Evolutionary conservation across 1,140 invertebrate genomes (phyloP), one percentile per base, ranked within the genome.

Genomic region (Branchinecta lindahli): DNA sequence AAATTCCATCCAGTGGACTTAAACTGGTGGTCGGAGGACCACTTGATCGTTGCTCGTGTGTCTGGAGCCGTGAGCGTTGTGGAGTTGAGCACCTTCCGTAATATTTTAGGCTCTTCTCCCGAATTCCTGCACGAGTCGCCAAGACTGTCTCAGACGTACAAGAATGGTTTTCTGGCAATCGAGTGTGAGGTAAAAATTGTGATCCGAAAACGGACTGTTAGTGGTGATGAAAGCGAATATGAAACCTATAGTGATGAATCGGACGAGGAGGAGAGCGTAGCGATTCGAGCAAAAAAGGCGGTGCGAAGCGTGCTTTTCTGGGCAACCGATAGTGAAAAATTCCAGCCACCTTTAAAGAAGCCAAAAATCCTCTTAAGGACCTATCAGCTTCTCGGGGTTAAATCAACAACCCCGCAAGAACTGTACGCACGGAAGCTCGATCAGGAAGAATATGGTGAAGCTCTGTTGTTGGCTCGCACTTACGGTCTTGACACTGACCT

Each of bases 321-420:
- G 70, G 82, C 90, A 70, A 89, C 87, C 3, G 88, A 89, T 75
- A 87, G 85, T 74, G 87, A 90, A 77, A 83, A 83, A 73, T 91
- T 90, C 80, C 85, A 88, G 75, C 88, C 88, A 15, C 86, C 85
- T 70, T 83, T 84, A 73, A 87, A 85, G 74, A 84, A 84, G 75
- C 82, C 85, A n/a, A 87, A 84, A 77, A 77, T 88, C 20, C 78
- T 89, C 8, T 82, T 84, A 47, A 82, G 84, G 75, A 84, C 85
- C 8, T 90, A 89, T 76, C 81, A 87, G 72, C 80, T 91, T 65
- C 79, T 90, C 7, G 85, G 83, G 33, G 77, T 92, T n/a, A 86
- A 86, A 78, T 89, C 87, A 74, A 91, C 88, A 10, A 91, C 89
- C 44, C 89, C 90, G 8, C 83, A 85, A 75, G 88, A 92, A 76